Evolutionary conservation across 2,888 invertebrate species (phyloP).

Genomic region (Lepidochrysops patricia): DNA sequence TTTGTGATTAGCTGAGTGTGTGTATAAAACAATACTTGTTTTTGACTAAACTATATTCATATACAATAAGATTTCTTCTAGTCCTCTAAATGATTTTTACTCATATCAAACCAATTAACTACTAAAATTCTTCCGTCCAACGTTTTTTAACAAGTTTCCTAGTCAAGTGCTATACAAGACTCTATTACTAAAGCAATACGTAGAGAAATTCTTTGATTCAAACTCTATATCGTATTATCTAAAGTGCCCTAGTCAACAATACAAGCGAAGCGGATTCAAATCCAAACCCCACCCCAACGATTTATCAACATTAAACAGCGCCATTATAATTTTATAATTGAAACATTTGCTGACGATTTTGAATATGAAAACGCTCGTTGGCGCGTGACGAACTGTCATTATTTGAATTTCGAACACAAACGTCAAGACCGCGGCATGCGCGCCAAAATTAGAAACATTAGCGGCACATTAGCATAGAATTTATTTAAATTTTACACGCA

Average conservation of each 20-base stretch:
- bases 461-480: slow-evolving; percentile 44
- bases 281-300: neutral
- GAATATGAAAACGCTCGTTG: slow-evolving; percentile 52
- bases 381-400: slow-evolving; percentile 51
- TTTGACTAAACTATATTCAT: no score
- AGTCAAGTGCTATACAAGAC: no score
- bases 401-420: slow-evolving; percentile 64
- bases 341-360: slow-evolving; percentile 37
- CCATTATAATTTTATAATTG: slow-evolving; percentile 28
- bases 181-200: no score
- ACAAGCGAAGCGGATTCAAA: neutral
- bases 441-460: slow-evolving; percentile 46
- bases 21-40: no score
- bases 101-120: no score
- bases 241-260: neutral
- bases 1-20: no score
- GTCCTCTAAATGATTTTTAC: no score
- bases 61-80: no score
- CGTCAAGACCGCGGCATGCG: slow-evolving; percentile 60
- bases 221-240: no score
- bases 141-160: no score
- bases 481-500: slow-evolving; percentile 70
- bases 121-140: no score
- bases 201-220: no score
- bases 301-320: slow-evolving; percentile 12